Conservation (phyloP, 53 echinoderm and acorn worm species). For the Crossaster papposus region DNA sequence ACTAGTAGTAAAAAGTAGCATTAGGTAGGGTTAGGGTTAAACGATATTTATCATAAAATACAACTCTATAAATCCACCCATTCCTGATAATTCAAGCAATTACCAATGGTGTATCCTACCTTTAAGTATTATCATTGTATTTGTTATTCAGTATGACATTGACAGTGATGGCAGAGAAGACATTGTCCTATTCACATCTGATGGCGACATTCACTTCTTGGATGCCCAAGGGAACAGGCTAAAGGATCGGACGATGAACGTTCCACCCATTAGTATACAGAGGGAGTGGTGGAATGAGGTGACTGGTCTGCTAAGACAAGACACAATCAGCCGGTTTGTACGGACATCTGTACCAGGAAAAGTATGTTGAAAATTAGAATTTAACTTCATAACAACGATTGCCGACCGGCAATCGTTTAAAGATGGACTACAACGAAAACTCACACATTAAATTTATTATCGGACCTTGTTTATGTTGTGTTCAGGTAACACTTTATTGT, state of each 20-base stretch:
- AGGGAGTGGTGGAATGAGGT: slow-evolving; percentile 30
- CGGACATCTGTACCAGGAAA: slow-evolving; percentile 3
- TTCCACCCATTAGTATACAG: slow-evolving; percentile 20
- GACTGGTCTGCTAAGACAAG: slow-evolving; percentile 10
- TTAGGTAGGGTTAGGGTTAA: too few relatives aligned
- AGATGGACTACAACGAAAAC: too few relatives aligned
- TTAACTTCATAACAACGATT: too few relatives aligned
- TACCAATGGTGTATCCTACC: too few relatives aligned
- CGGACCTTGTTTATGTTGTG: too few relatives aligned
- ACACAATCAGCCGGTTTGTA: slow-evolving; percentile 13
- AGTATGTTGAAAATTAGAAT: background rate
- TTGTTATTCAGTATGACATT: slow-evolving; percentile 73
- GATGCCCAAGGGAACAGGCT: slow-evolving; percentile 61
- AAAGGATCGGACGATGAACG: slow-evolving; percentile 49
- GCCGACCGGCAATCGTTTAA: too few relatives aligned
- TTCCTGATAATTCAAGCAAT: too few relatives aligned
- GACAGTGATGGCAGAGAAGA: slow-evolving; percentile 70
- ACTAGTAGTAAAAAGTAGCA: too few relatives aligned
- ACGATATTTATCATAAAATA: too few relatives aligned
- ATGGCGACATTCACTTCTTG: slow-evolving; percentile 73
- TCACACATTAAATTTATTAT: too few relatives aligned
- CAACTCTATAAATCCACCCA: too few relatives aligned
- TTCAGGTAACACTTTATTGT: too few relatives aligned
- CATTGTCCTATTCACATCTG: slow-evolving; percentile 63
- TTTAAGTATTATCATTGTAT: background rate